A percentile compares a stretch with the other conserved stretches of the same genome.
Evolutionary conservation across 2,888 invertebrate species (phyloP).

Genomic region (Agriopis aurantiaria): DNA sequence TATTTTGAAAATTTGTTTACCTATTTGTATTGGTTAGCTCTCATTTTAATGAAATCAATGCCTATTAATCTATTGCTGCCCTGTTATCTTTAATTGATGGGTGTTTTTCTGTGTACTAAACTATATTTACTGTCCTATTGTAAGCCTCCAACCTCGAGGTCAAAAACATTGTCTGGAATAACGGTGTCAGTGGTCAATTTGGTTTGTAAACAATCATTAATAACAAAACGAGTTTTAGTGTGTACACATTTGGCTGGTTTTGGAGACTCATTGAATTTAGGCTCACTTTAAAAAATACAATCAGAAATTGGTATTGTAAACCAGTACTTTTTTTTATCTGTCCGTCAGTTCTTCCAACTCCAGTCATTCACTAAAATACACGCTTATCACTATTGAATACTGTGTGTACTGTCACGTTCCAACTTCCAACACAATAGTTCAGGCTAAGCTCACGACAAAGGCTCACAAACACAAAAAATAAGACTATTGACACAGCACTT

Average conservation of each 20-base stretch:
- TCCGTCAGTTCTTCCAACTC: slow-evolving; percentile 32
- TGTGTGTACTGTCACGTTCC: slow-evolving; percentile 33
- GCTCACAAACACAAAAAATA: slow-evolving; percentile 14
- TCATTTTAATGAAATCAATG: slow-evolving; percentile 50
- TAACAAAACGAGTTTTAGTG: slow-evolving; percentile 62
- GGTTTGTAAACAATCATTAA: slow-evolving; percentile 78
- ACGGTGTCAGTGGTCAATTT: slow-evolving; percentile 85
- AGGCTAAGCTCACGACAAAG: slow-evolving; percentile 49
- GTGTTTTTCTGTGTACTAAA: slow-evolving; percentile 68
- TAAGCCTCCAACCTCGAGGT: slow-evolving; percentile 81
- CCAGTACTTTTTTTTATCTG: neutral
- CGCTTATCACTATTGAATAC: slow-evolving; percentile 39
- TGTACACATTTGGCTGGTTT: slow-evolving; percentile 63
- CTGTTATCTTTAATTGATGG: slow-evolving; percentile 49
- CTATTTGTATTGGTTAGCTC: slow-evolving; percentile 31
- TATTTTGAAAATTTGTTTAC: neutral
- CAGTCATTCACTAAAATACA: slow-evolving; percentile 42
- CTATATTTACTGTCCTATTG: slow-evolving; percentile 74
- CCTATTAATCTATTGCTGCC: slow-evolving; percentile 44
- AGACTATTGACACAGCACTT: slow-evolving; percentile 36
- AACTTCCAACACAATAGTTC: slow-evolving; percentile 42
- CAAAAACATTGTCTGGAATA: slow-evolving; percentile 82
- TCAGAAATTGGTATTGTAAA: too few relatives aligned
- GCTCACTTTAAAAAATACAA: neutral
- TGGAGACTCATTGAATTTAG: slow-evolving; percentile 50